Base-by-base conservation (phyloP, 2,888 invertebrate genomes). In the Rhagium mordax region DNA sequence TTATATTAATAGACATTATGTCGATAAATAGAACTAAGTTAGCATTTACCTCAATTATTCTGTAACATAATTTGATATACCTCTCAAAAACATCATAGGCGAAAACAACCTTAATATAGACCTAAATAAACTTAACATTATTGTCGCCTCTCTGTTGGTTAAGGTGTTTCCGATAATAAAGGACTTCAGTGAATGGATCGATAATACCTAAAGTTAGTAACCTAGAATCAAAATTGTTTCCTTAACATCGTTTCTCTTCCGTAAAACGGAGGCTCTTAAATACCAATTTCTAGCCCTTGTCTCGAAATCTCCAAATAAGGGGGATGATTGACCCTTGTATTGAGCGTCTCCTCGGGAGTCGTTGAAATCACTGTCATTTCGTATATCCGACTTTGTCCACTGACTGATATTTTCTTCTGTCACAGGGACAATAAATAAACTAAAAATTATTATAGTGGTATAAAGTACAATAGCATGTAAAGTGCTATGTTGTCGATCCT, bases 281-380 rank as follows among this genome's bases (percentile, higher is more conserved):
- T 61, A 70, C 70, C 70, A 53, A 70, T 70, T 70, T 62, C 70
- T 61, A 59, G 62, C 61, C 70, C 70, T 70, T 70, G 70, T 70
- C 70, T 70, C 41, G 61, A 70, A 70, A 61, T 70, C 70, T 61
- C 53, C 70, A 70, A 70, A 70, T 70, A 70, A 70, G 61, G 61
- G 69, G 62, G 70, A 61, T 51, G 70, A 70, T 51, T 70, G 70
- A 70, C 70, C 70, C 70, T 62, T 55, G 61, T 62, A 62, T 61
- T 47, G 70, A 70, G 27, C 70, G 61, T 20, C 55, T 51, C 61
- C 70, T 24, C 61, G 53, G 60, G 70, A 70, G 61, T 61, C 70
- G 62, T 70, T 61, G 61, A 70, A 70, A 70, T 70, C 70, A 70
- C 70, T 70, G 70, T 62, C 61, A 70, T 61, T 70, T 62, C 70